These are phyloP conservation scores for Poliocrania exsul DNA, from an alignment of 2,797 vertebrate species.

Conservation along the genomic window DNA sequence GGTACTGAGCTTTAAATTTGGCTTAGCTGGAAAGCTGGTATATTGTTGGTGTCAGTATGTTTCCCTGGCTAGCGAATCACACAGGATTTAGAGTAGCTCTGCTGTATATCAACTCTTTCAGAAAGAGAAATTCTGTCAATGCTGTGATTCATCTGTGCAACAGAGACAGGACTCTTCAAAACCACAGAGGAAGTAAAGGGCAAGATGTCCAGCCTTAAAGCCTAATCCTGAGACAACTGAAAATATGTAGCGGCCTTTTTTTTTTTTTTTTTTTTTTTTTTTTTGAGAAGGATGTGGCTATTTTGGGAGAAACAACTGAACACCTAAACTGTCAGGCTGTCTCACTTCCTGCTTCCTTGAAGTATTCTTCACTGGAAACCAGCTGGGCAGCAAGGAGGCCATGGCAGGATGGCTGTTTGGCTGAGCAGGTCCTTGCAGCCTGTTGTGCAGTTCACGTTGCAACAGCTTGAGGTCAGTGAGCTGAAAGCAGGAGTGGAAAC, in stretches of 20 bases:
- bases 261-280: not conserved
- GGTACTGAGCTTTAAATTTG: not conserved
- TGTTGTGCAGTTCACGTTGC: not conserved
- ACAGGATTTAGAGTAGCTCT: not conserved
- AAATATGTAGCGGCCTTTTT: not conserved
- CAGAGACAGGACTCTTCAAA: not conserved
- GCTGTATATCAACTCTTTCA: not conserved
- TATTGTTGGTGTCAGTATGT: not conserved
- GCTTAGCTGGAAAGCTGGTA: not conserved
- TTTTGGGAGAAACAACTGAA: not conserved
- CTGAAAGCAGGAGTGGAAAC: conserved; percentile 32
- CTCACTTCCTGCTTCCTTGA: not conserved
- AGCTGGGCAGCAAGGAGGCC: not conserved
- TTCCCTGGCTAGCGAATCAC: not conserved
- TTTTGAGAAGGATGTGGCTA: not conserved
- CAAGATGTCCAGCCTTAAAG: not conserved
- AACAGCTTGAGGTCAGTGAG: not conserved
- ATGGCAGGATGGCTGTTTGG: not conserved
- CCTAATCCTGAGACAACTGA: not conserved
- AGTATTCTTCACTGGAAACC: not conserved
- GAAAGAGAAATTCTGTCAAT: accelerated
- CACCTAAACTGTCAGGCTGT: not conserved
- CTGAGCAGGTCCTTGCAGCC: not conserved
- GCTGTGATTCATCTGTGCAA: not conserved
- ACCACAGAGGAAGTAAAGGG: not conserved